These are phyloP conservation scores for Sebastes vulpes DNA, from an alignment of 2,797 vertebrate species.

Conservation along the genomic window DNA sequence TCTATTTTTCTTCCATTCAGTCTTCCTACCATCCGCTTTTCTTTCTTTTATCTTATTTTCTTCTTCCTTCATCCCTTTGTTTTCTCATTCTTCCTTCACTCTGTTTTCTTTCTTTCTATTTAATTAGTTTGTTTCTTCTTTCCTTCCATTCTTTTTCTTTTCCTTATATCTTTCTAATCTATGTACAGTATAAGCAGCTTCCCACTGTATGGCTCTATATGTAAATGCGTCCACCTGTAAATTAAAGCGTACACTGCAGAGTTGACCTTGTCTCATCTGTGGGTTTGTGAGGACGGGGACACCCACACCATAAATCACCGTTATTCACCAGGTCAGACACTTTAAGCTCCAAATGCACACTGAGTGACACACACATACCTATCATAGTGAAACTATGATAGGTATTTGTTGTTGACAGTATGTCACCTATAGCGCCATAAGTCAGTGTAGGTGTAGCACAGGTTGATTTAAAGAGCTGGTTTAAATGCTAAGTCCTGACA, in stretches of 20 bases:
- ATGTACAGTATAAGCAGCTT: neutral
- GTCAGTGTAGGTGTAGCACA: slow-evolving; percentile 53
- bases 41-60: neutral
- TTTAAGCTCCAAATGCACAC: slow-evolving; percentile 27
- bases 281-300: neutral
- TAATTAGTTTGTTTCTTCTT: neutral
- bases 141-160: neutral
- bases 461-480: slow-evolving; percentile 72
- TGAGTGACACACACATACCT: slow-evolving; percentile 31
- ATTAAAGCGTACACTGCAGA: neutral
- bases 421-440: slow-evolving; percentile 60
- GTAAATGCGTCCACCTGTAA: slow-evolving; percentile 22
- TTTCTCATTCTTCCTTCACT: neutral
- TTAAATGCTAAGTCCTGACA: slow-evolving; percentile 76
- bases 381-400: slow-evolving; percentile 11
- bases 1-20: no score
- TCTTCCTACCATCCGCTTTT: no score
- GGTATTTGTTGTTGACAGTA: slow-evolving; percentile 37
- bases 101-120: neutral
- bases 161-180: neutral
- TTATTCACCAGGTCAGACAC: slow-evolving; percentile 23
- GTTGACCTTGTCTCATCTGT: slow-evolving; percentile 39
- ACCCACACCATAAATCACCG: slow-evolving; percentile 24
- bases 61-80: neutral
- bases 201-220: neutral